Evolutionary conservation across 2,797 vertebrate genomes (phyloP).

Genomic region (Lepilemur septentrionalis): DNA sequence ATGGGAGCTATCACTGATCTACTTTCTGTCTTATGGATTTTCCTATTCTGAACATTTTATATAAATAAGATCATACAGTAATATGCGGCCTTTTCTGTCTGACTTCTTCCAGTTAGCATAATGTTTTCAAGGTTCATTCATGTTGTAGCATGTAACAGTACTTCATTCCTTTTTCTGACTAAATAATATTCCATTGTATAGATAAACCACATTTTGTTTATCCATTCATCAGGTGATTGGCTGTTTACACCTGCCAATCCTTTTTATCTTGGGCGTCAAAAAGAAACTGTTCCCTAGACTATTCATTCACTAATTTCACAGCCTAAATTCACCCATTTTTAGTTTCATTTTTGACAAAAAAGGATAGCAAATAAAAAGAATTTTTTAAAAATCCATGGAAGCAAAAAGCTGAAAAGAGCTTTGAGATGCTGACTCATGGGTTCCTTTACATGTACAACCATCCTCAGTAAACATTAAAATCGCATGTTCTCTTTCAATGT

Average conservation of each 20-base stretch:
- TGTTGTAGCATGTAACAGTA: background rate
- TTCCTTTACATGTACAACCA: background rate
- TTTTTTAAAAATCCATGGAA: background rate
- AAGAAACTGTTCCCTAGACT: background rate
- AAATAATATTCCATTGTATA: background rate
- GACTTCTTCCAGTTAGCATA: background rate
- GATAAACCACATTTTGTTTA: background rate
- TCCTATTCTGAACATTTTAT: background rate
- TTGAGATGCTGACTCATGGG: slow-evolving; percentile 10
- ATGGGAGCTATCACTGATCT: background rate
- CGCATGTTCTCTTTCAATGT: background rate
- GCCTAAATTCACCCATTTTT: background rate
- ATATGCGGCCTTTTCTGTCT: background rate
- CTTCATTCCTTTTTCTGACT: background rate
- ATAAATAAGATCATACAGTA: background rate
- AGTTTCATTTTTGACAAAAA: slow-evolving; percentile 39
- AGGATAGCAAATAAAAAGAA: background rate
- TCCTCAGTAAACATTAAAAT: slow-evolving; percentile 12
- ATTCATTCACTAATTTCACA: background rate
- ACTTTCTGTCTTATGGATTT: background rate
- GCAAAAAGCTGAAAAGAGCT: slow-evolving; percentile 40
- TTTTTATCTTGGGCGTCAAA: background rate
- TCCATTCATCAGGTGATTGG: background rate
- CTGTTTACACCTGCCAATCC: background rate
- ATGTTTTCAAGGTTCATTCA: background rate